A percentile compares a stretch with the other conserved stretches of the same genome.
Conservation (phyloP, 2,888 invertebrate genomes). For the Nasonia oneida region DNA sequence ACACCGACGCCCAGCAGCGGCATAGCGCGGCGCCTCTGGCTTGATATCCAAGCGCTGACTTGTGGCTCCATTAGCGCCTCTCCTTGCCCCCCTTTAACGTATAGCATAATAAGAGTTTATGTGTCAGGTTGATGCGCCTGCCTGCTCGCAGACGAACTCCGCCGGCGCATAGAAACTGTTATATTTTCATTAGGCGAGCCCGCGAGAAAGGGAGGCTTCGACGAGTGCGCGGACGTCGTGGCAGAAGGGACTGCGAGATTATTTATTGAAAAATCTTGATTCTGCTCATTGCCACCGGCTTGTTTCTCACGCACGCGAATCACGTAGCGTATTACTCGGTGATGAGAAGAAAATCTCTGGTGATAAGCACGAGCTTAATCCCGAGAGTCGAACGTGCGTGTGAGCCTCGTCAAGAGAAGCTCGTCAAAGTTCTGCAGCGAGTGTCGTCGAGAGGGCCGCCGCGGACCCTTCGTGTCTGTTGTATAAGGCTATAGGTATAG, state of each 20-base stretch:
- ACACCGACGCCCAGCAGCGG: conserved; percentile 66
- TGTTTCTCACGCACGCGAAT: not conserved
- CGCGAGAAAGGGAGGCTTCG: conserved; percentile 66
- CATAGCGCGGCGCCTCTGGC: conserved; percentile 39
- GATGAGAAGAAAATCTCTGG: not conserved
- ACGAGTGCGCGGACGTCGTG: conserved; percentile 61
- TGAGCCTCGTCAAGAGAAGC: not conserved
- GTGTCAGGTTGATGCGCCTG: conserved; percentile 79
- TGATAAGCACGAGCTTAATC: too few relatives aligned
- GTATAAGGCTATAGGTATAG: not conserved
- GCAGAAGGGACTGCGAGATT: conserved; percentile 25
- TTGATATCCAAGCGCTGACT: conserved; percentile 71
- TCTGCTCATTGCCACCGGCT: not conserved
- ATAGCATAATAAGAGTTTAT: conserved; percentile 80
- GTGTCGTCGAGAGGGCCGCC: conserved; percentile 31
- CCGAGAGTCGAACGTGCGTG: not conserved
- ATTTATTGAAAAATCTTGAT: conserved; percentile 1
- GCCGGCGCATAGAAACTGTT: conserved; percentile 75
- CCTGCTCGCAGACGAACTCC: conserved; percentile 76
- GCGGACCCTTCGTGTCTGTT: not conserved
- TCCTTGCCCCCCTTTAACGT: conserved; percentile 74
- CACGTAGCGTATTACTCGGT: not conserved
- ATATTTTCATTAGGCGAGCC: conserved; percentile 78
- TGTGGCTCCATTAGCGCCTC: conserved; percentile 77
- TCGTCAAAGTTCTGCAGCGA: conserved; percentile 19